These are phyloP conservation scores for Epinotia nisella DNA, from an alignment of 2,888 invertebrate genomes.

Conservation along the genomic window DNA sequence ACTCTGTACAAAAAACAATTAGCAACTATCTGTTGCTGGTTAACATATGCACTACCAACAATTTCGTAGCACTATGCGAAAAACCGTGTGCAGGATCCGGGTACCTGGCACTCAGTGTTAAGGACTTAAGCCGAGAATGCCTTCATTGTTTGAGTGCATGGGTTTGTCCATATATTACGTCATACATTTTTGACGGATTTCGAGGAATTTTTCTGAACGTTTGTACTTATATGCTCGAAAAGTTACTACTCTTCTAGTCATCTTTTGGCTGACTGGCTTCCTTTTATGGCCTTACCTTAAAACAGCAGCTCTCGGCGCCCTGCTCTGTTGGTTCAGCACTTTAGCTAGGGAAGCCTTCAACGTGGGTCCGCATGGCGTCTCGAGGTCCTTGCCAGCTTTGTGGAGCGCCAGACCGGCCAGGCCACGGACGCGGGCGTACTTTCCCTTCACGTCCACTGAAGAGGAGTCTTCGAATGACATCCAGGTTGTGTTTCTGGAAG, in stretches of 20 bases:
- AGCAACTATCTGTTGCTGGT: no score
- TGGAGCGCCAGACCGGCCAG: slow-evolving; percentile 88
- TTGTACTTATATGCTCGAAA: no score
- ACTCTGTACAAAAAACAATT: neutral
- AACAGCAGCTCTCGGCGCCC: slow-evolving; percentile 87
- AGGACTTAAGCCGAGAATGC: no score
- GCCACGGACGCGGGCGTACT: slow-evolving; percentile 89
- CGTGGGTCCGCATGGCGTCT: slow-evolving; percentile 79
- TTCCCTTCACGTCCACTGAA: slow-evolving; percentile 90
- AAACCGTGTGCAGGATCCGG: no score
- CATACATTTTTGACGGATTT: no score
- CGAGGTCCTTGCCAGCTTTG: slow-evolving; percentile 84
- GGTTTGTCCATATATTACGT: no score
- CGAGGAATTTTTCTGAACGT: no score
- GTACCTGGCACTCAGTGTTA: no score
- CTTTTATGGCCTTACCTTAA: slow-evolving; percentile 68
- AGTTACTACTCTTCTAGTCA: no score
- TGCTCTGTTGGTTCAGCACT: slow-evolving; percentile 85
- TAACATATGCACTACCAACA: no score
- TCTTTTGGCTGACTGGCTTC: neutral
- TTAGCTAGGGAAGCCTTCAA: slow-evolving; percentile 78
- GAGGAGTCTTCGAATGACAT: slow-evolving; percentile 90
- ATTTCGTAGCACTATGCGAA: no score
- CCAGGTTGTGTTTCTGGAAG: slow-evolving; percentile 87
- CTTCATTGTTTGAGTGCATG: no score